Base-by-base conservation (phyloP, 2,113 vertebrate genomes). In the Dolichallabes microphthalmus region DNA sequence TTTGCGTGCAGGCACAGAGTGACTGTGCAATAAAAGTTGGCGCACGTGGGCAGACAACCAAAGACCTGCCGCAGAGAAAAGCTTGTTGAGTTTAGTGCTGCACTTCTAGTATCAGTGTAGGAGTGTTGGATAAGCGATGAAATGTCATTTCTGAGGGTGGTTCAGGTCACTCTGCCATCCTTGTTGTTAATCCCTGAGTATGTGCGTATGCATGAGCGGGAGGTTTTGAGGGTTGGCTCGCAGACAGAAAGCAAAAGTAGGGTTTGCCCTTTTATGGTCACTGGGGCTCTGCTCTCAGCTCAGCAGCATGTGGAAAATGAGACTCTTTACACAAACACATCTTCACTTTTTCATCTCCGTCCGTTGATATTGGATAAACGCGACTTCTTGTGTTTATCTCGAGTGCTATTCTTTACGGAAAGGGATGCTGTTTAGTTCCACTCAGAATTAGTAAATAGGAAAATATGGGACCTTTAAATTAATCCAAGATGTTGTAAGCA, bases 251-350 rank as follows among this genome's bases (percentile, higher is more conserved):
- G 61, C 14, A 74, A 73, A 85, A 89, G n/a, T 60, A 57, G 63
- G 17, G 27, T 88, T 86, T 90, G 78, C 69, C 89, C 86, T 86
- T 90, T 88, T 87, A 87, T 80, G 73, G 89, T 81, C 66, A 57
- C 12, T 15, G 27, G 27, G 68, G 50, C 63, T 77, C 82, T 57
- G 63, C 63, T 66, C 30, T 85, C 61, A 30, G 50, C 50, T 60
- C 71, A 32, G 57, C 32, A 19, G 69, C 27, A 25, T 20, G 55
- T 64, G 35, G 27, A 82, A 64, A 84, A 82, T 78, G 66, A 82
- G 61, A 82, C n/a, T 73, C 52, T 39, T 69, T 71, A 85, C 32
- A 77, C 69, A 53, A 50, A 68, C 61, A 4, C 20, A 7, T 45
- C 77, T 2, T 63, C 27, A n/a, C 75, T 39, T 66, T 78, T 57